Conservation (phyloP, 2,797 vertebrate species). For the Aphelocoma californica region DNA sequence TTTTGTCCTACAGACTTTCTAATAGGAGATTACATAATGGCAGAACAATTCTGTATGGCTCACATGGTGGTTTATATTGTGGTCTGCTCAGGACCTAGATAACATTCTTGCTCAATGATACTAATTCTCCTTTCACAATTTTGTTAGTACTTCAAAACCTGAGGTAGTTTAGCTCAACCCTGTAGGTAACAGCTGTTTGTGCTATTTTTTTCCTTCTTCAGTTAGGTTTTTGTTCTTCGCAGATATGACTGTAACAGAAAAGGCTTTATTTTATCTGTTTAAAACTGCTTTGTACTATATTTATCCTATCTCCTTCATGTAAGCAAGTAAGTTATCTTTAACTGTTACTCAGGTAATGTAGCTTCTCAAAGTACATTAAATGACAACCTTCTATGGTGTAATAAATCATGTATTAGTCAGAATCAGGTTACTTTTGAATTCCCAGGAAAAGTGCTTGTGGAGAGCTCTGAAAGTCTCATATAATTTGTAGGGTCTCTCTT, state of each 20-base stretch:
- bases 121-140: not conserved
- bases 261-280: not conserved
- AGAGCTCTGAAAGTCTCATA: not conserved
- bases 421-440: not conserved
- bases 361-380: not conserved
- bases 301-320: not conserved
- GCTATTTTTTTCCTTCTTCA: not conserved
- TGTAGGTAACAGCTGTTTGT: not conserved
- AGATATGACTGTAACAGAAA: not conserved
- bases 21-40: not conserved
- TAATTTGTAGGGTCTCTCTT: not conserved
- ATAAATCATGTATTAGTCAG: conserved; percentile 3
- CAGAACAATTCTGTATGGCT: not conserved
- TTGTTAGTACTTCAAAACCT: not conserved
- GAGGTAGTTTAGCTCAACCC: not conserved
- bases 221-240: not conserved
- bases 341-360: not conserved
- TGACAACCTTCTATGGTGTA: not conserved
- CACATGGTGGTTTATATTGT: not conserved
- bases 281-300: not conserved
- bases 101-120: not conserved
- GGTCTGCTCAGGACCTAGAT: not conserved
- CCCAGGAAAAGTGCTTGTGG: not conserved
- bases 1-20: not conserved
- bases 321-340: conserved; percentile 10